Evolutionary conservation across 2,797 vertebrate genomes (phyloP).

Genomic region (Labeo calbasu): DNA sequence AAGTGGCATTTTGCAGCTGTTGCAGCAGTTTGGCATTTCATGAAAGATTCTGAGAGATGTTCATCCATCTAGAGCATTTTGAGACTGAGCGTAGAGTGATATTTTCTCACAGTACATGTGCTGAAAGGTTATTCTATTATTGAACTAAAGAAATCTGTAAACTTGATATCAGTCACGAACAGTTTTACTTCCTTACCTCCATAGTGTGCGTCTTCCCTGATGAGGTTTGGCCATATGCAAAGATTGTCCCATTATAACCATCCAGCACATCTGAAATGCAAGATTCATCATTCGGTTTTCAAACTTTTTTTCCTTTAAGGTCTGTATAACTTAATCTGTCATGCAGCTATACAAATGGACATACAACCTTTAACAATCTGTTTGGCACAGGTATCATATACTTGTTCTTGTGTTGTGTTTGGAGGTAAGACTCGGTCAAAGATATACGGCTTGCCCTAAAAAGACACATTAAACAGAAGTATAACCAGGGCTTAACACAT

Average conservation of each 20-base stretch:
- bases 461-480: conserved; percentile 37
- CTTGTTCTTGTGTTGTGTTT: conserved; percentile 88
- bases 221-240: conserved; percentile 94
- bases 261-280: conserved; percentile 87
- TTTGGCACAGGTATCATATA: conserved; percentile 90
- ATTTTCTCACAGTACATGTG: background rate
- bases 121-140: background rate
- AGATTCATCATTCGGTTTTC: background rate
- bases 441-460: conserved; percentile 89
- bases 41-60: conserved; percentile 20
- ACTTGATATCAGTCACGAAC: background rate
- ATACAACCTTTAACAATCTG: conserved; percentile 91
- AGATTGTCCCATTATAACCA: conserved; percentile 96
- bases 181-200: conserved; percentile 81
- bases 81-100: background rate
- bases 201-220: conserved; percentile 98
- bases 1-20: conserved; percentile 36
- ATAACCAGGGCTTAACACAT: background rate
- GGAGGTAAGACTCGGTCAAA: conserved; percentile 90
- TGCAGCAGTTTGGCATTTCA: conserved; percentile 16
- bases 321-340: background rate
- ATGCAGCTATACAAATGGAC: background rate
- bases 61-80: background rate
- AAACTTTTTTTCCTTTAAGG: background rate
- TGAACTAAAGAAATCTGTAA: background rate